Conservation (phyloP, 2,797 vertebrate genomes). For the Ctenopoma kingsleyae region DNA sequence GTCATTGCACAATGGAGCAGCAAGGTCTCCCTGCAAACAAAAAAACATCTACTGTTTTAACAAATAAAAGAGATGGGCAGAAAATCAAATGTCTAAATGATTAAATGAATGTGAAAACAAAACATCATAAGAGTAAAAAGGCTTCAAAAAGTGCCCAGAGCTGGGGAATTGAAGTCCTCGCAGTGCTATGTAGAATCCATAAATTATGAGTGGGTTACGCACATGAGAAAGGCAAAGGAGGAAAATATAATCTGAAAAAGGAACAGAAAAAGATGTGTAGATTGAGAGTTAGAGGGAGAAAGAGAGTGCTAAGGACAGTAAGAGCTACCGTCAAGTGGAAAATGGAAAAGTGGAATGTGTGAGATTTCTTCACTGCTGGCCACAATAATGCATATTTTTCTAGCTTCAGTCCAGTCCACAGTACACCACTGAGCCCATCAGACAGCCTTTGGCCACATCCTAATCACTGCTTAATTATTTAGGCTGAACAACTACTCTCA, state of each 20-base stretch:
- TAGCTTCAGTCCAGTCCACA: constrained; percentile 51
- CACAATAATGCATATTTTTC: constrained; percentile 40
- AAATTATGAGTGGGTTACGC: constrained; percentile 42
- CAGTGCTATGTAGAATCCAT: constrained; percentile 41
- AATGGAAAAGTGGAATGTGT: constrained; percentile 61
- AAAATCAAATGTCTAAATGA: constrained; percentile 64
- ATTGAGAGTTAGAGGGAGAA: constrained; percentile 24
- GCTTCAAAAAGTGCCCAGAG: constrained; percentile 48
- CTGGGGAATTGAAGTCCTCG: constrained; percentile 33
- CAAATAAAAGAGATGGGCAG: constrained; percentile 40
- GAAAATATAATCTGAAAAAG: constrained; percentile 45
- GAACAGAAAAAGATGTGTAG: constrained; percentile 33
- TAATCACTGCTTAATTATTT: constrained; percentile 80
- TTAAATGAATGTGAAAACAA: constrained; percentile 60
- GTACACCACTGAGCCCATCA: constrained; percentile 52
- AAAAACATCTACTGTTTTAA: constrained; percentile 22
- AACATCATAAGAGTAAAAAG: constrained; percentile 60
- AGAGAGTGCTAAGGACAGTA: constrained; percentile 41
- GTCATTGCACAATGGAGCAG: constrained; percentile 54
- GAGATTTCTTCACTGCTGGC: constrained; percentile 51
- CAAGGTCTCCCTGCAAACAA: constrained; percentile 33
- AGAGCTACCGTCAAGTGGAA: constrained; percentile 65
- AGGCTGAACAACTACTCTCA: constrained; percentile 70
- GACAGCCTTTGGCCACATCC: constrained; percentile 72
- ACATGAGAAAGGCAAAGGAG: constrained; percentile 45